These are phyloP conservation scores for Rhinolophus ferrumequinum DNA, from an alignment of 2,113 vertebrate species.

Conservation along the genomic window DNA sequence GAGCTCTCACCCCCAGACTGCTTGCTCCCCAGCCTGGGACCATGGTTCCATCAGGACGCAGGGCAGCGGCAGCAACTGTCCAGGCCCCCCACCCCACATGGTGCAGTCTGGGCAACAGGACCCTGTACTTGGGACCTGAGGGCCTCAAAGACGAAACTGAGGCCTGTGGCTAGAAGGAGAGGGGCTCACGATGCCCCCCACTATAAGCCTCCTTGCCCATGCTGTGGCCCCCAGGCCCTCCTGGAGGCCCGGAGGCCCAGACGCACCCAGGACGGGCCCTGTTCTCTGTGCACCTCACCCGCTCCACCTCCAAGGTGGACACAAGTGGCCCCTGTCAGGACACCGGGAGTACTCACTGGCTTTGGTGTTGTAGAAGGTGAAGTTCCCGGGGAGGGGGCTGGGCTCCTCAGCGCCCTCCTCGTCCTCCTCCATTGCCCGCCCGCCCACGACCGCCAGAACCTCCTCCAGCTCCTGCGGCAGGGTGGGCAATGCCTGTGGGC, in stretches of 20 bases:
- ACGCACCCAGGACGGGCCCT: fast-evolving
- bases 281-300: neutral
- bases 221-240: fast-evolving
- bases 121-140: fast-evolving
- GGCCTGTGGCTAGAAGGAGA: neutral
- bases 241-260: neutral
- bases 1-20: neutral
- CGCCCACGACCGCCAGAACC: slow-evolving; percentile 94
- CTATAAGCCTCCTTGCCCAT: fast-evolving
- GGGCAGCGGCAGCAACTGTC: fast-evolving
- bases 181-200: fast-evolving
- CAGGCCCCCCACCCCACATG: fast-evolving
- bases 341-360: slow-evolving; percentile 86
- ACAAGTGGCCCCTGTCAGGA: fast-evolving
- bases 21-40: neutral
- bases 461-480: slow-evolving; percentile 90
- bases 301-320: neutral
- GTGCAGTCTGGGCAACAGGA: neutral
- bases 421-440: slow-evolving; percentile 90
- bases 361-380: slow-evolving; percentile 93
- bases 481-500: slow-evolving; percentile 66
- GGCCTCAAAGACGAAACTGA: no score
- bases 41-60: fast-evolving
- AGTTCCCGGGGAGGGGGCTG: slow-evolving; percentile 85
- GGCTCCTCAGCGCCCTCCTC: slow-evolving; percentile 86